These are phyloP conservation scores for Ceraclea dissimilis DNA, from an alignment of 2,888 invertebrate species.

Conservation along the genomic window DNA sequence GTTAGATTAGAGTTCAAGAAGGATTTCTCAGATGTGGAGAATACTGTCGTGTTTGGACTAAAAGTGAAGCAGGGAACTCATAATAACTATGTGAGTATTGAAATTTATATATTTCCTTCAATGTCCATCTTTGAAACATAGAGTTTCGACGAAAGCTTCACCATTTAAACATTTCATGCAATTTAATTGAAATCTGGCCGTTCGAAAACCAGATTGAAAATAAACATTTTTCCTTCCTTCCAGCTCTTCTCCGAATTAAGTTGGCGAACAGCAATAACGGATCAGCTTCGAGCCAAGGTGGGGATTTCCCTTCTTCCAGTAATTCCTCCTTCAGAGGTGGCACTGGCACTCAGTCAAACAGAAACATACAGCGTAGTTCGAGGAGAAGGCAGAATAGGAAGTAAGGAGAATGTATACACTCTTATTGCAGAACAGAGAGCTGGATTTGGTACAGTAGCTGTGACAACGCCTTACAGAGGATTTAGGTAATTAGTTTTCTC, in stretches of 20 bases:
- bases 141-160: too few relatives aligned
- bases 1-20: conserved; percentile 60
- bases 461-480: conserved; percentile 39
- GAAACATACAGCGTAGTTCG: conserved; percentile 18
- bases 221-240: too few relatives aligned
- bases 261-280: conserved; percentile 43
- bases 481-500: conserved; percentile 32
- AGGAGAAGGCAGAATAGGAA: conserved; percentile 31
- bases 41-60: conserved; percentile 54
- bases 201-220: too few relatives aligned
- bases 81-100: conserved; percentile 44
- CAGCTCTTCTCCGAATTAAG: conserved; percentile 42
- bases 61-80: conserved; percentile 50
- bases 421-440: conserved; percentile 37
- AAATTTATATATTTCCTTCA: neutral
- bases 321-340: conserved; percentile 35
- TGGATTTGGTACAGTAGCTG: conserved; percentile 33
- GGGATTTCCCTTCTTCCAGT: conserved; percentile 38
- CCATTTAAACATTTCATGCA: too few relatives aligned
- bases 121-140: neutral
- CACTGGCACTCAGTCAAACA: conserved; percentile 32
- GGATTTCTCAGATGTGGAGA: conserved; percentile 59
- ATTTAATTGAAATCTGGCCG: too few relatives aligned
- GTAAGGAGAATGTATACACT: conserved; percentile 33
- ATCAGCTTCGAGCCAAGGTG: conserved; percentile 41